Evolutionary conservation across 2,888 invertebrate species (phyloP), one percentile per base, ranked within the genome.

Genomic region (Agelastica alni): DNA sequence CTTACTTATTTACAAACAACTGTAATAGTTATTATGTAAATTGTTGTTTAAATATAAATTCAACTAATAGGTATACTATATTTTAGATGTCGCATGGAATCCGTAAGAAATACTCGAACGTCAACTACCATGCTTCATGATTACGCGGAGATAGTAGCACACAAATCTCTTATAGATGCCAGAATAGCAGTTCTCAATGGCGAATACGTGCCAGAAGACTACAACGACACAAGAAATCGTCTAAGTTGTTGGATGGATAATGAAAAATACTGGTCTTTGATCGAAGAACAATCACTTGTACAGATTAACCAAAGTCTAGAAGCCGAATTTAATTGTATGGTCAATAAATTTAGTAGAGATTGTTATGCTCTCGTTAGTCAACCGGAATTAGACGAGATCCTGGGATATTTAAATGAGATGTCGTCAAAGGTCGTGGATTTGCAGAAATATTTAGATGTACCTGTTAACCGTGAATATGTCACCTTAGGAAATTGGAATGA

Each of bases 101-200:
- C 78, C 28, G 80, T 80, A 58, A 75, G 79, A 31, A 78, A 77
- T 51, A 9, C 28, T 12, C 51, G 75, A 13, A 78, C 80, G 54
- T 49, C 64, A 3, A 79, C 81, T 1, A 74, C 79, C 12, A 69
- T 85, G 22, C 70, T 89, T 51, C 79, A 80, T 34, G 86, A 86
- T 70, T 86, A 86, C 67, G 85, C 87, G 9, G 88, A 88, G 68
- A 81, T 88, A 48, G 79, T 87, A 41, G 87, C 88, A 20, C 88
- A 88, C 65, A 88, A 88, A 73, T 86, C 88, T 31, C 77, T 91
- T 53, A 84, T 91, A 48, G 89, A 91, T 76, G 88, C 90, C 48
- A 82, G 89, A 66, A 85, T 90, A 64, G 81, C 83, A 42, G 85
- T 89, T 43, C 78, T 89, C 41, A 83, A 83, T 63, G 84, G 84